Evolutionary conservation across 2,797 vertebrate species (phyloP).

Genomic region (Myotis planiceps): DNA sequence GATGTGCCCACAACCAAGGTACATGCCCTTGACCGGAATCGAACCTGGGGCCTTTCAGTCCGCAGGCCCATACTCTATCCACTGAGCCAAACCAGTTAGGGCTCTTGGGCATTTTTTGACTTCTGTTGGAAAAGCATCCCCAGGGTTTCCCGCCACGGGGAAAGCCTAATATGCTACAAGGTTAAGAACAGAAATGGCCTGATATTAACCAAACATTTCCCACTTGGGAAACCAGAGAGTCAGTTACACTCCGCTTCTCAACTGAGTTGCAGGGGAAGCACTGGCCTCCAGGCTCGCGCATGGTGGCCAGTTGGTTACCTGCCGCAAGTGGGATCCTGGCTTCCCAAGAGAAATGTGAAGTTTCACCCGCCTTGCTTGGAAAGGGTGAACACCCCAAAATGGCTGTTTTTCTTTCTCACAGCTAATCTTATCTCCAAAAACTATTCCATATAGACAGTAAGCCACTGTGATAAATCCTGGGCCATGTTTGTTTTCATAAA

Average conservation of each 20-base stretch:
- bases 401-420: neutral
- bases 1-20: no score
- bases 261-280: neutral
- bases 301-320: neutral
- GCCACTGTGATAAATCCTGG: neutral
- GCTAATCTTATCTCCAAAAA: slow-evolving; percentile 25
- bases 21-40: no score
- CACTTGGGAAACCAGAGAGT: neutral
- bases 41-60: no score
- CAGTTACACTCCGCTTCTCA: neutral
- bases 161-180: neutral
- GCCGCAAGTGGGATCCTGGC: neutral
- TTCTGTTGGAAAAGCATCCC: slow-evolving; percentile 10
- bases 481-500: neutral
- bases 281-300: neutral
- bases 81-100: no score
- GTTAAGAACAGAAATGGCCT: slow-evolving; percentile 27
- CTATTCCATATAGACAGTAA: neutral
- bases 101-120: neutral
- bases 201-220: neutral
- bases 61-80: no score
- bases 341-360: neutral
- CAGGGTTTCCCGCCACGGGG: neutral
- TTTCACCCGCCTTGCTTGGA: neutral
- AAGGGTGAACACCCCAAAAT: neutral